phyloP scores from a whole-genome alignment of 2,797 vertebrate species.

The Micrastur ruficollis region DNA sequence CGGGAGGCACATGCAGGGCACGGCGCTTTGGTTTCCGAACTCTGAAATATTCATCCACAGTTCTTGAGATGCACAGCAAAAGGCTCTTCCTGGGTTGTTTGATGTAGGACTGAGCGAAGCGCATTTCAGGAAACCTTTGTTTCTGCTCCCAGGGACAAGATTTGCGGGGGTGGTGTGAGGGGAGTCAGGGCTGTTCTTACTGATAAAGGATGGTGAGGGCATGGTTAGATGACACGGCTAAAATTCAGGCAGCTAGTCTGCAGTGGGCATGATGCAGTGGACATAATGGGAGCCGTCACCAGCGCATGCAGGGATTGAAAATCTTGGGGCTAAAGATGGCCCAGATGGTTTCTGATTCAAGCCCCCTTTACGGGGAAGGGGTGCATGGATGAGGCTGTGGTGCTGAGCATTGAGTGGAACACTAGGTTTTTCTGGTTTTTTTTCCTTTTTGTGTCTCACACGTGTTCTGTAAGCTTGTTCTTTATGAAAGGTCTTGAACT shows the following conservation, averaged over 20 bases:
- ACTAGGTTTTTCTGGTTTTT: fast-evolving
- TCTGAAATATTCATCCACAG: neutral
- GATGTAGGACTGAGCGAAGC: neutral
- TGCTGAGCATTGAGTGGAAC: neutral
- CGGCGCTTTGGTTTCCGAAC: neutral
- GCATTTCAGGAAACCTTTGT: neutral
- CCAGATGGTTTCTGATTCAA: neutral
- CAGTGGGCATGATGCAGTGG: neutral
- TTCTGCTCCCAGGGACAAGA: neutral
- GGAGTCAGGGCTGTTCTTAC: neutral
- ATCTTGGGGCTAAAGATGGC: neutral
- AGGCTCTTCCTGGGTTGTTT: neutral
- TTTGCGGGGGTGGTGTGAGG: neutral
- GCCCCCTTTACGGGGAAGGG: neutral
- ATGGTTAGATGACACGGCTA: conserved; percentile 4
- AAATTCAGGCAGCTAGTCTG: neutral
- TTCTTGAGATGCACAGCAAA: neutral
- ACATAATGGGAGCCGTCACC: neutral
- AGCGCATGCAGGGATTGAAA: neutral
- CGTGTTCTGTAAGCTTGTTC: neutral
- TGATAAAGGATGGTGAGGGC: neutral
- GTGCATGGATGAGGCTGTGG: fast-evolving
- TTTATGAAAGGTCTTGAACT: neutral
- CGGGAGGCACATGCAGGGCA: neutral
- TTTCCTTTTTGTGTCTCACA: neutral